phyloP scores from a whole-genome alignment of 2,888 invertebrate species.

The Eumerus sabulonum region DNA sequence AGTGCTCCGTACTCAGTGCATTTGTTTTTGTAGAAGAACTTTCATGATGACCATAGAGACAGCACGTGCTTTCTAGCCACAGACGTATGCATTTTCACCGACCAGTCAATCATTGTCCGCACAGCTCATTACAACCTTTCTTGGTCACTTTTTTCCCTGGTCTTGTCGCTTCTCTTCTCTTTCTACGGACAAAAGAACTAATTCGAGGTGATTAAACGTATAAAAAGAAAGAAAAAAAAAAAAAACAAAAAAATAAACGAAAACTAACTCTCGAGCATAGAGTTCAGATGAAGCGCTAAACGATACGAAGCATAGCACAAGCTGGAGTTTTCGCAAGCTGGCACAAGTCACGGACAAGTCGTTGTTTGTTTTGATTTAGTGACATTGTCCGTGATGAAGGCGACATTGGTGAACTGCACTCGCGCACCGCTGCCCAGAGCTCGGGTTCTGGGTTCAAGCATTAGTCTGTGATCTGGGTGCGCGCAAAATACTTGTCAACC shows the following conservation, averaged over 20 bases:
- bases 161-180: conserved; percentile 5
- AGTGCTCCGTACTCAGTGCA: no score
- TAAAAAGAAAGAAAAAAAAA: conserved; percentile 18
- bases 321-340: conserved; percentile 74
- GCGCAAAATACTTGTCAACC: conserved; percentile 46
- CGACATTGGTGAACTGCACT: conserved; percentile 74
- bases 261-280: conserved; percentile 25
- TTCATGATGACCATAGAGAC: conserved; percentile 17
- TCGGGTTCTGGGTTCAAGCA: conserved; percentile 53
- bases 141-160: conserved; percentile 6
- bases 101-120: conserved; percentile 31
- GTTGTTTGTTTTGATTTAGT: conserved; percentile 72
- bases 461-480: conserved; percentile 64
- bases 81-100: conserved; percentile 8
- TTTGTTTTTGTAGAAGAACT: conserved; percentile 18
- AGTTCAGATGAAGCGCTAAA: conserved; percentile 67
- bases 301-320: conserved; percentile 46
- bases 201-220: conserved; percentile 59
- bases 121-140: conserved; percentile 43
- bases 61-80: conserved; percentile 53
- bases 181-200: conserved; percentile 56
- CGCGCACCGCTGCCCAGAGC: conserved; percentile 46
- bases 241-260: conserved; percentile 24
- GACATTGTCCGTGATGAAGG: conserved; percentile 75
- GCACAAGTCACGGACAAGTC: conserved; percentile 77